Base-by-base conservation (phyloP, 2,113 vertebrate species). In the Grus americana region DNA sequence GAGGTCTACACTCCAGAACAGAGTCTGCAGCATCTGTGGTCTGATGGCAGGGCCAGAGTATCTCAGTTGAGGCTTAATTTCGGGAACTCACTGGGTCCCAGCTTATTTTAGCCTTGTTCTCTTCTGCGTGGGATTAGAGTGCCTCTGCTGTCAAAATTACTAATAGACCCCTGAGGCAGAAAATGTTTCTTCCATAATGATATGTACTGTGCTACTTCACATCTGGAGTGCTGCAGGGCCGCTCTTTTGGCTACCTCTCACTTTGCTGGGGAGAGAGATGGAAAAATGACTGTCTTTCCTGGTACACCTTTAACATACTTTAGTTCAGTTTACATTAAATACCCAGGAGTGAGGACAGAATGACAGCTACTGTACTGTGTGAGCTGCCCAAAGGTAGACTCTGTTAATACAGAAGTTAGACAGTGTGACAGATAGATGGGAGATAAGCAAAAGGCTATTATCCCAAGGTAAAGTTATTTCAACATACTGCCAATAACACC, bases 391-490 rank as follows among this genome's bases (percentile, higher is more conserved):
- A 98, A 98, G 98, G 98, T 98, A 98, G 98, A 97, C 94, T 97
- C 85, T 90, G 92, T 96, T 98, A 98, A 98, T 98, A 98, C 97
- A 98, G 98, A 98, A 98, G 98, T 97, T 97, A 98, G 98, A 98
- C 97, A 97, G 97, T 96, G 79, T 98, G 98, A 97, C 96, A 98
- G 98, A 98, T 97, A 96, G 97, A 97, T 93, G 95, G 93, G 95
- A 98, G 98, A 98, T 98, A 98, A 98, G 97, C 94, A 97, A 96
- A 97, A 97, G 95, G 94, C 92, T 98, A 95, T 98, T 98, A 98
- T 98, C 98, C 95, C 96, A 97, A 97, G 97, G 98, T 98, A 97
- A 98, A 98, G 97, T 95, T 98, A 98, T 98, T 98, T 98, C 98
- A 98, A 98, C 97, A 98, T 93, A 92, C 95, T 98, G 97, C 96